Percentiles rank a stretch among this genome's conserved stretches.
Conservation (phyloP, 2,888 invertebrate genomes). For the Mechanitis mazaeus region DNA sequence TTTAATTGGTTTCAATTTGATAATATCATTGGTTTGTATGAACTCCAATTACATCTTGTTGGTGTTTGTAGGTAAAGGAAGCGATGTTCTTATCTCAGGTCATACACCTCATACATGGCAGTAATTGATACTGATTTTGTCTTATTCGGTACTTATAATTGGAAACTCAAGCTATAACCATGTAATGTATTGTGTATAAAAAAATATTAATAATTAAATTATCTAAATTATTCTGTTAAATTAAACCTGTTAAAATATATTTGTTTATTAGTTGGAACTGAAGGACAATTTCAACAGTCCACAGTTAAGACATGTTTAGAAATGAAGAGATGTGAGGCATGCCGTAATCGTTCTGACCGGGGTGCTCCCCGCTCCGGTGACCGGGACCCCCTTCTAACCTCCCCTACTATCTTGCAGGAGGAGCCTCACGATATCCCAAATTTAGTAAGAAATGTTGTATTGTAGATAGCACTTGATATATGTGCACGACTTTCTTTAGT, state of each 20-base stretch:
- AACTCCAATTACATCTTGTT: not conserved
- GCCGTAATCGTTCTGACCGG: constrained; percentile 59
- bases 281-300: constrained; percentile 60
- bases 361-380: constrained; percentile 45
- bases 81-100: not conserved
- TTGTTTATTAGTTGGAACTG: constrained; percentile 33
- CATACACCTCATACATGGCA: constrained; percentile 41
- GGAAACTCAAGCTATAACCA: too few relatives aligned
- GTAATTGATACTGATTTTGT: constrained; percentile 44
- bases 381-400: constrained; percentile 59
- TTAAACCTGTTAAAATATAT: constrained; percentile 8
- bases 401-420: constrained; percentile 56
- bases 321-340: constrained; percentile 69
- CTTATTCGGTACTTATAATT: too few relatives aligned
- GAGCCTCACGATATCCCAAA: constrained; percentile 56
- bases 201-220: too few relatives aligned
- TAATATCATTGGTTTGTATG: not conserved
- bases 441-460: constrained; percentile 57
- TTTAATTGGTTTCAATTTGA: constrained; percentile 5
- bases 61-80: too few relatives aligned
- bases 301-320: constrained; percentile 70
- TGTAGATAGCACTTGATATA: constrained; percentile 45
- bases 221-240: not conserved
- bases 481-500: constrained; percentile 30
- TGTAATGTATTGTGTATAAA: too few relatives aligned